Base-by-base conservation (phyloP, 2,113 vertebrate species). In the Platanista minor region DNA sequence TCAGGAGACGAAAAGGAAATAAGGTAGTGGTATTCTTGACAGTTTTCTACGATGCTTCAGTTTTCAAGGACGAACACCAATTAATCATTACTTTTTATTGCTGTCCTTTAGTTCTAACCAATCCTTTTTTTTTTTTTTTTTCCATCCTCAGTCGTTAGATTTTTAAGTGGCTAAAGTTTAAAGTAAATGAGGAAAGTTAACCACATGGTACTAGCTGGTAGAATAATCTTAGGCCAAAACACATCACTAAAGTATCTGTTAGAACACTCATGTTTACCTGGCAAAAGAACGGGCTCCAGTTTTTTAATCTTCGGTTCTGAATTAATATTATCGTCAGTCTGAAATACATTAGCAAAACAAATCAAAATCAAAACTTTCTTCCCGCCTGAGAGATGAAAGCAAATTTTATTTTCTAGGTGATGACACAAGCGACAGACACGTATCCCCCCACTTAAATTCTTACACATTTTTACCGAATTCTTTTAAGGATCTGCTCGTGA, bases 251-350 rank as follows among this genome's bases (percentile, higher is more conserved):
- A 29, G 14, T 15, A 66, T 31, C 80, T n/a, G n/a, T 7, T 25
- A 46, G 77, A 86, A 41, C 85, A 13, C 69, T 36, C 49, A 86
- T 4, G 78, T 98, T 98, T 98, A 99, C 99, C 99, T 99, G 99
- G 99, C 97, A 99, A 98, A 97, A 99, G 99, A 54, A 98, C 99
- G 0, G 99, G 99, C 94, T 99, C 99, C 98, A 99, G 98, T 96
- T 99, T 99, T 98, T 99, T 99, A 96, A 99, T 99, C 66, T 99
- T 99, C 87, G 99, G 99, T 85, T 99, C 99, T 90, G 99, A 98
- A 0, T 88, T 97, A 93, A 98, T 98, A 97, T 98, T 99, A 81
- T 99, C 98, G 41, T 99, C 99, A 75, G 98, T 98, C 99, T 99
- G 96, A 91, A 96, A 98, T 1, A 97, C 74, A 69, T 0, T 2